phyloP scores from a whole-genome alignment of 2,113 vertebrate species.

The Ornithorhynchus anatinus region DNA sequence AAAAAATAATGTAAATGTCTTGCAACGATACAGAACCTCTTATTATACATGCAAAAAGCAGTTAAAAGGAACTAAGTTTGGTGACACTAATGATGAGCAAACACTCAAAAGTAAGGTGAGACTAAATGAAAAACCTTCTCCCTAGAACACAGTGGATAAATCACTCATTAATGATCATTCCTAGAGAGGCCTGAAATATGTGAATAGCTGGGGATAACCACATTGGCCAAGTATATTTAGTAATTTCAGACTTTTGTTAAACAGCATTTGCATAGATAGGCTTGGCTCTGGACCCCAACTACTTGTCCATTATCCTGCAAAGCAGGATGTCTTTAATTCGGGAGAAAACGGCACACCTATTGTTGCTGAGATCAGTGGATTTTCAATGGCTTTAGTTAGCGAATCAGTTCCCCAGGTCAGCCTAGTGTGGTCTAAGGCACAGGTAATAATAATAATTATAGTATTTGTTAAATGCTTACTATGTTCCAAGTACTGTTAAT shows the following conservation, averaged over 20 bases:
- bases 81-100: not conserved
- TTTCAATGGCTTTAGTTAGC: not conserved
- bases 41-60: too few species aligned
- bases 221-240: not conserved
- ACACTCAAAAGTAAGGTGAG: accelerated
- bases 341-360: not conserved
- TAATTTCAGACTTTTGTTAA: not conserved
- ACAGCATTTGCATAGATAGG: not conserved
- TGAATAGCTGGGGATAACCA: not conserved
- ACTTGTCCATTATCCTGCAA: not conserved
- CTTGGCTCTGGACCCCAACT: not conserved
- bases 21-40: too few species aligned
- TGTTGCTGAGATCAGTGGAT: not conserved
- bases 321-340: accelerated
- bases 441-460: too few species aligned
- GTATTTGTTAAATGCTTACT: too few species aligned
- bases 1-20: too few species aligned
- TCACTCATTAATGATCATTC: not conserved
- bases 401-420: too few species aligned
- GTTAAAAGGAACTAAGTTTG: not conserved
- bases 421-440: too few species aligned
- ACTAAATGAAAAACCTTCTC: not conserved
- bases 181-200: not conserved
- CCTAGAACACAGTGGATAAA: not conserved
- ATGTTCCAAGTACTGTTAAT: too few species aligned